Base-by-base conservation (phyloP, 2,888 invertebrate species). In the Agrochola lychnidis region DNA sequence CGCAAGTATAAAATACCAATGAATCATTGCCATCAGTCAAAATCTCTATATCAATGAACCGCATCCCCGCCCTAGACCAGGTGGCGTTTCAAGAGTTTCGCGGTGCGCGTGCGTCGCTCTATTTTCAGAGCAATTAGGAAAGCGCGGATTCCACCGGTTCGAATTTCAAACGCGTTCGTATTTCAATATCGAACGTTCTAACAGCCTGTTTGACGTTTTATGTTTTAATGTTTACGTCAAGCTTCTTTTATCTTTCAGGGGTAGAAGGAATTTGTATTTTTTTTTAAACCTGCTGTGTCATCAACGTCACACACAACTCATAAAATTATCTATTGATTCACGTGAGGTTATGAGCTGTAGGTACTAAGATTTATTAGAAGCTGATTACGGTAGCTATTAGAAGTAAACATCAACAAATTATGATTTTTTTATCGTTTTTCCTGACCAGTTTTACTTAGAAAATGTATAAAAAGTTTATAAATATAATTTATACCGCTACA, bases 61-160 rank as follows among this genome's bases (percentile, higher is more conserved):
- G 42, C 61, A 73, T 89, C 81, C 88, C 69, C 88, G 84, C 88
- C 86, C 75, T 76, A 85, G 73, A 66, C 92, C 94, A 94, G 94
- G 94, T 95, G 94, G 88, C 63, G 70, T 72, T 74, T 83, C 77
- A 78, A 79, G 83, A 87, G 88, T 89, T 90, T 89, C 51, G 89
- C 88, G 80, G 85, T 88, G 90, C 88, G 82, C 84, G 85, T 86
- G 89, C 84, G 87, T 76, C 82, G 82, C 76, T 90, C 94, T 96
- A 96, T 96, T 96, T 95, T 87, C 90, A 92, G 94, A 91, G 94
- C 95, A 95, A 96, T 96, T 95, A 95, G 91, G 90, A 92, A 94
- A 93, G 91, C 91, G 87, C 89, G 80, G 89, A 91, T 91, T 92
- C 89, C 86, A 87, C 84, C 84, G 90, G 85, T 86, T 95, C 93